Evolutionary conservation across 2,888 invertebrate genomes (phyloP).

Genomic region (Melieria picta): DNA sequence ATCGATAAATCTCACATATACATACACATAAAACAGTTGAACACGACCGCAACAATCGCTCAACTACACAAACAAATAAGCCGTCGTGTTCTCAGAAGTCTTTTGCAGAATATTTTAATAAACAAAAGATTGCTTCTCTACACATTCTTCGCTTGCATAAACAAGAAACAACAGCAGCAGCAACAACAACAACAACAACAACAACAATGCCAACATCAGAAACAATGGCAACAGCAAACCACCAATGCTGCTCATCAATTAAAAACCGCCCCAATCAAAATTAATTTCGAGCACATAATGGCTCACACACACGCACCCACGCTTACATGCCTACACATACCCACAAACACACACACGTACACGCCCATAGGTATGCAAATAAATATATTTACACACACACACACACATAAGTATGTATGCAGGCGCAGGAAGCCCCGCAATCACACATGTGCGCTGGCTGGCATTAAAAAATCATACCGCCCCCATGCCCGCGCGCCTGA

Average conservation of each 20-base stretch:
- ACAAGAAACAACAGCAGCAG: not conserved
- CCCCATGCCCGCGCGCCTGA: too few species aligned
- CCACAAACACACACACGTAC: constrained; percentile 33
- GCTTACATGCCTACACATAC: constrained; percentile 36
- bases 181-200: not conserved
- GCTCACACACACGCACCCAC: constrained; percentile 38
- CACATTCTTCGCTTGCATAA: too few species aligned
- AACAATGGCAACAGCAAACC: constrained; percentile 27
- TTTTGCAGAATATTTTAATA: too few species aligned
- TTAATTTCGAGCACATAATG: constrained; percentile 59
- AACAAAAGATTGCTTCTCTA: too few species aligned
- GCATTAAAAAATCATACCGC: too few species aligned
- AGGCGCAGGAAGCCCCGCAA: too few species aligned
- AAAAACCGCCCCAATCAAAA: constrained; percentile 31
- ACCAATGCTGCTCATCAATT: constrained; percentile 50
- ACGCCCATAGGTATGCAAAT: constrained; percentile 28
- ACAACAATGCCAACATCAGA: not conserved
- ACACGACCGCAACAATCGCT: too few species aligned
- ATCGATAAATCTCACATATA: too few species aligned
- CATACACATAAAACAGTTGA: too few species aligned
- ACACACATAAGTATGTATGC: not conserved
- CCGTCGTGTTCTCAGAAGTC: too few species aligned
- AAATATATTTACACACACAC: constrained; percentile 26
- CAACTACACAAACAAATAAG: too few species aligned
- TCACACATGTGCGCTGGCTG: too few species aligned